Evolutionary conservation across 1,140 invertebrate species (phyloP), one percentile per base, ranked within the genome.

Genomic region (Megalonaias nervosa): DNA sequence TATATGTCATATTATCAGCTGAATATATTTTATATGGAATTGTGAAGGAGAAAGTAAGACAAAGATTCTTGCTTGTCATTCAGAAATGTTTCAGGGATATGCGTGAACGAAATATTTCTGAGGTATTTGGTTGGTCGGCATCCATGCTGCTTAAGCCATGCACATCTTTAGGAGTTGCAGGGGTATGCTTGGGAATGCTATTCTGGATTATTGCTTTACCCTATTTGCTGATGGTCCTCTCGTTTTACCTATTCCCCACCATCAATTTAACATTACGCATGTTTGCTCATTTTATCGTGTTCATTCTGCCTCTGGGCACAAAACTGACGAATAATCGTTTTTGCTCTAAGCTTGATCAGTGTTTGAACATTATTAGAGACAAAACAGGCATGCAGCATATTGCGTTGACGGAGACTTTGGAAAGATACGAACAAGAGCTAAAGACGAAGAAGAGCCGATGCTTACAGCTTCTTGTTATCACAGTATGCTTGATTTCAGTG

Each of bases 401-500:
- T 13, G 17, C 74, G 3, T 57, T 6, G 26, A 0, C 9, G 21
- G 74, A 75, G 38, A 26, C 57, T 21, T 23, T 75, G n/a, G 74
- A 75, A 16, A 75, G 64, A 38, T 4, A 69, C 0, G 67, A 70
- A 21, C 16, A 55, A 23, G 59, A 69, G 3, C 6, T 75, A 21
- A 55, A n/a, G 4, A 64, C 55, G 3, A n/a, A 15, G 1, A 58
- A 23, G 21, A 55, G 21, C 60, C 62, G 72, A 67, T 12, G 60
- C 15, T 23, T 71, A n/a, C 80, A 78, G 48, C 13, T 81, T 21
- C 11, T 81, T 19, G 55, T 75, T 17, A 77, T 74, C 21, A 11
- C 68, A 14, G 14, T 74, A 31, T 83, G 79, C 23, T 67, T 85
- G 14, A n/a, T 83, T 16, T 75, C 78, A 9, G 55, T 85, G 67